Conservation (phyloP, 2,888 invertebrate species). For the Nomada fabriciana region DNA sequence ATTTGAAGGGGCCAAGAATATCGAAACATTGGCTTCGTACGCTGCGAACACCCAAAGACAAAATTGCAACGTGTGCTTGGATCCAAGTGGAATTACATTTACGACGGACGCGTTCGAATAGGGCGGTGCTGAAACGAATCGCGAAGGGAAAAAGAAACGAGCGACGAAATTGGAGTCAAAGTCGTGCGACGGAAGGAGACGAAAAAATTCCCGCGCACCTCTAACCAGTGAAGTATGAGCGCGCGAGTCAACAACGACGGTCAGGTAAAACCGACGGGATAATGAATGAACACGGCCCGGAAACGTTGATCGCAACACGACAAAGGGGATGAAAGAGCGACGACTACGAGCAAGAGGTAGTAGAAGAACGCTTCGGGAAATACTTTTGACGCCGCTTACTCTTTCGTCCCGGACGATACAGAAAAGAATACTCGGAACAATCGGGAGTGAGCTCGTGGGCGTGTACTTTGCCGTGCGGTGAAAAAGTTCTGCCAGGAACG, state of each 20-base stretch:
- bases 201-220: not conserved
- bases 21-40: conserved; percentile 32
- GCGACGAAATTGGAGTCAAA: not conserved
- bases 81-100: not conserved
- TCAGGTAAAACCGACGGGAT: not conserved
- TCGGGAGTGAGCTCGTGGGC: conserved; percentile 65
- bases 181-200: not conserved
- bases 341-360: conserved; percentile 16
- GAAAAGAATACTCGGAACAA: conserved; percentile 72
- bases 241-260: not conserved
- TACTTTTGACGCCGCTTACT: conserved; percentile 72
- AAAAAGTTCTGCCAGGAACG: conserved; percentile 61
- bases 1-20: not conserved
- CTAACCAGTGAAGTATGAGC: not conserved
- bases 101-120: not conserved
- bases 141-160: not conserved
- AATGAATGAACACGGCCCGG: conserved; percentile 37
- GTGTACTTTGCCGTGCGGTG: conserved; percentile 53
- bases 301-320: conserved; percentile 53
- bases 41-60: conserved; percentile 43
- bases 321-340: conserved; percentile 46
- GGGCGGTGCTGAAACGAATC: conserved; percentile 58
- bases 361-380: conserved; percentile 62
- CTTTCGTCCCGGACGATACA: conserved; percentile 68
- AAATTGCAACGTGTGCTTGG: conserved; percentile 64